phyloP scores from a whole-genome alignment of 1,140 invertebrate genomes.

The Lordiphosa collinella region DNA sequence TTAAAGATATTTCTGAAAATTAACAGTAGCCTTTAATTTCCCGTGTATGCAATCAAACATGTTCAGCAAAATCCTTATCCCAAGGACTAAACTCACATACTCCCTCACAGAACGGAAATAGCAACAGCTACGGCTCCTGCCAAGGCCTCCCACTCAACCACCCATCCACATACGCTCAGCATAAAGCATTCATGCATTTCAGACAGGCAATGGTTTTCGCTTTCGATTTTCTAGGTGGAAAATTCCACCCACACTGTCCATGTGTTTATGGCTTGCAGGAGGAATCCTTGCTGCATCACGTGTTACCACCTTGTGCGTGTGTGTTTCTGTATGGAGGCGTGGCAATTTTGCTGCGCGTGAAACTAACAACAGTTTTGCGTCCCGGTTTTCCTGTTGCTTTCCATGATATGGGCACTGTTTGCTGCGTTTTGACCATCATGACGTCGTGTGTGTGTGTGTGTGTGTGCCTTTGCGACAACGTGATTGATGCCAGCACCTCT shows the following conservation, averaged over 20 bases:
- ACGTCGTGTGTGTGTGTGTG: background rate
- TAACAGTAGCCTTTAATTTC: too few relatives aligned
- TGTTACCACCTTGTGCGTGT: constrained; percentile 54
- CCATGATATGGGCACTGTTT: background rate
- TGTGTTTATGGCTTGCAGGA: background rate
- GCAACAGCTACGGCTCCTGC: background rate
- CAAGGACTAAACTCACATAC: too few relatives aligned
- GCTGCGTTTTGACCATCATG: background rate
- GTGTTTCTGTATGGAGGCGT: background rate
- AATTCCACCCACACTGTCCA: constrained; percentile 7
- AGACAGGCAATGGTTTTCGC: constrained; percentile 50
- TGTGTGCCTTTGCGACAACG: too few relatives aligned
- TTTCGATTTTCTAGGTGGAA: constrained; percentile 69
- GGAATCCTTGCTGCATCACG: constrained; percentile 55
- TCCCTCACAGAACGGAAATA: background rate
- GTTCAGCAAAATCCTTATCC: too few relatives aligned
- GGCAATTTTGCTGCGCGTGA: constrained; percentile 16
- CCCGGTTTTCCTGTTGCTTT: constrained; percentile 54
- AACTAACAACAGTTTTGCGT: constrained; percentile 65
- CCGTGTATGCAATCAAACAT: background rate
- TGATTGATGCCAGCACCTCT: constrained; percentile 9
- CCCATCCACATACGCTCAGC: constrained; percentile 1
- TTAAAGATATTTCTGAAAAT: too few relatives aligned
- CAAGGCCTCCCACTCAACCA: background rate
- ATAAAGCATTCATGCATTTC: background rate